phyloP scores from a whole-genome alignment of 1,140 invertebrate species.

The Thalassaphorura encarpata region DNA sequence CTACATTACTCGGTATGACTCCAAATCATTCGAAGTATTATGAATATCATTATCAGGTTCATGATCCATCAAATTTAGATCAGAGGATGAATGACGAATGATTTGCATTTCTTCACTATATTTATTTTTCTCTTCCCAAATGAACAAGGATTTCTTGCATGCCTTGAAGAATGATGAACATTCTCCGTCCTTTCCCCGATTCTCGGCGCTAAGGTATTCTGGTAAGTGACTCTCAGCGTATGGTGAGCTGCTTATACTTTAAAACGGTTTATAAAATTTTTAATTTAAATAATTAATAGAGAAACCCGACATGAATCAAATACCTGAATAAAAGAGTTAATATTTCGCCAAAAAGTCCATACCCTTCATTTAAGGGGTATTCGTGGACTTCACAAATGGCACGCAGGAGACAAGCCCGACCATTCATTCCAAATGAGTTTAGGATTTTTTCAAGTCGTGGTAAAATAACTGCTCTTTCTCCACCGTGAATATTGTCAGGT shows the following conservation, averaged over 20 bases:
- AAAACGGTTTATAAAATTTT: not conserved
- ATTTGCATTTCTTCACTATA: not conserved
- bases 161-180: conserved; percentile 13
- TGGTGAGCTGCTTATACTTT: conserved; percentile 22
- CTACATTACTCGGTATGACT: too few relatives aligned
- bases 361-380: conserved; percentile 21
- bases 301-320: too few relatives aligned
- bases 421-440: conserved; percentile 16
- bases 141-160: conserved; percentile 26
- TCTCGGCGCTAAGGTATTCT: conserved; percentile 25
- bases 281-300: too few relatives aligned
- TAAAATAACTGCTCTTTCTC: conserved; percentile 25
- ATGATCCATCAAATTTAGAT: too few relatives aligned
- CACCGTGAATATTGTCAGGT: conserved; percentile 26
- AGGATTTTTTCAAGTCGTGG: conserved; percentile 23
- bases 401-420: conserved; percentile 23
- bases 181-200: conserved; percentile 20
- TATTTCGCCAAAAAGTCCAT: conserved; percentile 28
- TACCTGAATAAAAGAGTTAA: conserved; percentile 29
- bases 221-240: conserved; percentile 26
- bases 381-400: conserved; percentile 31
- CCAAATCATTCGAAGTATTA: too few relatives aligned
- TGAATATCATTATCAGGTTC: too few relatives aligned
- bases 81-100: too few relatives aligned
- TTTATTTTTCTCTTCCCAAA: conserved; percentile 15